These are phyloP conservation scores for Eulemur macaco DNA, from an alignment of 2,113 vertebrate genomes.

Conservation along the genomic window DNA sequence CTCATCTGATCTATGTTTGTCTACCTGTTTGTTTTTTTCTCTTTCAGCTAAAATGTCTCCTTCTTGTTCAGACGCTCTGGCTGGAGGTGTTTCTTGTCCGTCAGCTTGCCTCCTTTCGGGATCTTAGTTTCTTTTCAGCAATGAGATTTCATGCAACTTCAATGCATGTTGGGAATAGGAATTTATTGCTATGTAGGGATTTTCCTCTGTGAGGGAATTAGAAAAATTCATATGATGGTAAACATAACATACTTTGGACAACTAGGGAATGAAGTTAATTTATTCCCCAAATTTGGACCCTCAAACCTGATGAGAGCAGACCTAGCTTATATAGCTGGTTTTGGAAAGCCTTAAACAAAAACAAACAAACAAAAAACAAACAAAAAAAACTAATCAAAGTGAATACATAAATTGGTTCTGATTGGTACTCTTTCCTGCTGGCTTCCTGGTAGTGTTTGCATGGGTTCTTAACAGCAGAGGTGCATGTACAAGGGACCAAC, in stretches of 20 bases:
- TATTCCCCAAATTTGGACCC: not conserved
- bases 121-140: not conserved
- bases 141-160: conserved; percentile 2
- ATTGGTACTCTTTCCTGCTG: not conserved
- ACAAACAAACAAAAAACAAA: not conserved
- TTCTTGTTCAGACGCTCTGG: too few relatives aligned
- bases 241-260: not conserved
- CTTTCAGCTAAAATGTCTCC: too few relatives aligned
- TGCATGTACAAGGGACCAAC: not conserved
- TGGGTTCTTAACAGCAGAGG: not conserved
- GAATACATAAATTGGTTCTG: not conserved
- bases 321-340: not conserved
- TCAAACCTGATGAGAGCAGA: not conserved
- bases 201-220: not conserved
- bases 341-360: not conserved
- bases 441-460: not conserved
- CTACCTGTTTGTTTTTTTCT: too few relatives aligned
- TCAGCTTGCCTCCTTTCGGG: too few relatives aligned
- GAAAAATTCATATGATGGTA: not conserved
- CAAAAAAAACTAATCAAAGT: not conserved
- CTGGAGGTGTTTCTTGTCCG: too few relatives aligned
- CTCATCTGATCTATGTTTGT: too few relatives aligned
- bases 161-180: not conserved
- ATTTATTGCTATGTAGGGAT: not conserved
- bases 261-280: not conserved